phyloP scores from a whole-genome alignment of 2,888 invertebrate genomes.

The Exephanes ischioxanthus region DNA sequence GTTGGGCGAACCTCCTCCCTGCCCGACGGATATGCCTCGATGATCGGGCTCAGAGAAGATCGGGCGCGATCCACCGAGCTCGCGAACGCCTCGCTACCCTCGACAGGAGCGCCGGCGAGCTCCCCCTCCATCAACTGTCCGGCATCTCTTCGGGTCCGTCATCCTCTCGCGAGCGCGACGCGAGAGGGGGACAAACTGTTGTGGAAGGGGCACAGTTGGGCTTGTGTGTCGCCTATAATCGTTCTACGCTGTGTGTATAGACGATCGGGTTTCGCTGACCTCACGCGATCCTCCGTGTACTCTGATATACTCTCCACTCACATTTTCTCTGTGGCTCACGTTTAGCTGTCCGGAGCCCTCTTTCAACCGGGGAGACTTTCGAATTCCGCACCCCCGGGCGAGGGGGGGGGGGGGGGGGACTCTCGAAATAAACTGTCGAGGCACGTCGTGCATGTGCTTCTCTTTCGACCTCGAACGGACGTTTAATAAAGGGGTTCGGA shows the following conservation, averaged over 20 bases:
- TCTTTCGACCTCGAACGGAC: slow-evolving; percentile 43
- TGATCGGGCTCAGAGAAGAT: slow-evolving; percentile 61
- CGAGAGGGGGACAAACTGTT: slow-evolving; percentile 12
- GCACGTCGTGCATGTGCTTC: background rate
- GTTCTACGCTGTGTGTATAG: slow-evolving; percentile 29
- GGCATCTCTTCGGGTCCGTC: slow-evolving; percentile 19
- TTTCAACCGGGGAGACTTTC: background rate
- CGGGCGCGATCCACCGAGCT: slow-evolving; percentile 45
- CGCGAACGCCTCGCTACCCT: slow-evolving; percentile 56
- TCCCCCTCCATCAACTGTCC: slow-evolving; percentile 15
- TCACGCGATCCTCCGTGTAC: slow-evolving; percentile 32
- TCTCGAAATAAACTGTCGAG: slow-evolving; percentile 54
- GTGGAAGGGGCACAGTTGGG: slow-evolving; percentile 1
- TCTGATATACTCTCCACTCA: slow-evolving; percentile 4
- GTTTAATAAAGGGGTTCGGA: background rate
- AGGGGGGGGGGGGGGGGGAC: background rate
- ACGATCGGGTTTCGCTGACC: slow-evolving; percentile 38
- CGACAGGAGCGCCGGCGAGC: slow-evolving; percentile 21
- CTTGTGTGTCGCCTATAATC: slow-evolving; percentile 48
- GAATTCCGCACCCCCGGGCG: slow-evolving; percentile 4
- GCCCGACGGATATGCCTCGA: slow-evolving; percentile 66
- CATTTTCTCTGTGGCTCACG: background rate
- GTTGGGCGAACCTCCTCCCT: slow-evolving; percentile 77
- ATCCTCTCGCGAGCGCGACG: slow-evolving; percentile 18
- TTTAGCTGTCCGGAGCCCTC: slow-evolving; percentile 11